Percentiles rank a stretch among this genome's conserved stretches.
phyloP scores from a whole-genome alignment of 2,113 vertebrate species.

The Nesospiza acunhae region DNA sequence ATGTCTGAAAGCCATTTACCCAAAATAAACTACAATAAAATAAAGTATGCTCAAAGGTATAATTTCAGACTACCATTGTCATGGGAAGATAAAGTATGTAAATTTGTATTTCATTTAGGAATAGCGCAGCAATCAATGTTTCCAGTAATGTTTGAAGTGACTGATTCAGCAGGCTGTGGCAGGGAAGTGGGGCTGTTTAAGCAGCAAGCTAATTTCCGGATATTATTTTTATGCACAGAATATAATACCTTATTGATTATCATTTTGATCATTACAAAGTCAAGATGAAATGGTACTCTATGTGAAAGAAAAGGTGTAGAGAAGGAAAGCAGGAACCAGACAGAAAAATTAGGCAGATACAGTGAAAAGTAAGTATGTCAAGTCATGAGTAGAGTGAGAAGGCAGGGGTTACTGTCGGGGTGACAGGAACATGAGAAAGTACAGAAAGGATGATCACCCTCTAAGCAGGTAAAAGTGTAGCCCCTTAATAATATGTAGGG shows the following conservation, averaged over 20 bases:
- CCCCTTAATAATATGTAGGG: background rate
- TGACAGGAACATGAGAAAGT: background rate
- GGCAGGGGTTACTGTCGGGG: background rate
- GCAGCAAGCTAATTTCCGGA: background rate
- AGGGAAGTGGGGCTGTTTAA: background rate
- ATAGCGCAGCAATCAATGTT: background rate
- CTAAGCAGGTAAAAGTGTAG: background rate
- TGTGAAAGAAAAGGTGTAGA: background rate
- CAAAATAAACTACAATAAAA: constrained; percentile 37
- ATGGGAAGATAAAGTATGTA: background rate
- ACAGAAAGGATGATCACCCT: background rate
- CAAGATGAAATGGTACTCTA: background rate
- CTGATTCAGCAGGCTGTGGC: background rate
- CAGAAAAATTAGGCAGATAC: background rate
- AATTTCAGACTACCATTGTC: background rate
- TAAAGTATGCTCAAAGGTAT: background rate
- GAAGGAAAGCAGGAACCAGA: background rate
- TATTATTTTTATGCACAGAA: constrained; percentile 1
- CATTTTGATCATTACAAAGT: background rate
- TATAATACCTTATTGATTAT: background rate
- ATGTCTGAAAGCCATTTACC: background rate
- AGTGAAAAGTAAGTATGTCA: background rate
- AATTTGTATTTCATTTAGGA: constrained; percentile 15
- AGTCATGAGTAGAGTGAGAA: background rate
- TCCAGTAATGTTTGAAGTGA: background rate